These are phyloP conservation scores for Styela clava DNA, from an alignment of 23 tunicate species.

Conservation along the genomic window DNA sequence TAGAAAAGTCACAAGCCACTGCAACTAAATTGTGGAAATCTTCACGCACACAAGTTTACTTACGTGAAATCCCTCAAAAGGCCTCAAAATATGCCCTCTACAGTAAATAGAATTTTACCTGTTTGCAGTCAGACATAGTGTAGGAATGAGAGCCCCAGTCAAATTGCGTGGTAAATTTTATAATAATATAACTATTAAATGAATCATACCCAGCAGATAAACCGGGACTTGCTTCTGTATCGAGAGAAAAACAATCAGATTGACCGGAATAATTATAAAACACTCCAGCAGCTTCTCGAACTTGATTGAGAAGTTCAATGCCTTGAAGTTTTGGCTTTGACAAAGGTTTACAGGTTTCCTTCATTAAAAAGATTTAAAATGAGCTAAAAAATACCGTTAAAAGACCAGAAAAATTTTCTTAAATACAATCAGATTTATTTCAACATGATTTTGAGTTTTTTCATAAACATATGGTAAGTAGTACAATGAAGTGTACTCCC, in stretches of 20 bases:
- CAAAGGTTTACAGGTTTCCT: constrained; percentile 61
- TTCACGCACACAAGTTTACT: no score
- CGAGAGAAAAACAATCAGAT: constrained; percentile 38
- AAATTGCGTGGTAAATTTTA: no score
- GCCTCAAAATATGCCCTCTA: no score
- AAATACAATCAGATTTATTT: background rate
- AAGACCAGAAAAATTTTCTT: background rate
- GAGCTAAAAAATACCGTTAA: background rate
- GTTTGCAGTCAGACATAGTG: no score
- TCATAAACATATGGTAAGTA: no score
- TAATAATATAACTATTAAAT: background rate
- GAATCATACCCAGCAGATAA: constrained; percentile 26
- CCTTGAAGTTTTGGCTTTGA: constrained; percentile 39
- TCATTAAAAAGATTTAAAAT: background rate
- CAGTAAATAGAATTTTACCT: no score
- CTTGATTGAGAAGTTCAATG: constrained; percentile 33
- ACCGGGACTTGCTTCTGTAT: constrained; percentile 23
- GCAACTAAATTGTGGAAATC: no score
- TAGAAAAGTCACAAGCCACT: no score
- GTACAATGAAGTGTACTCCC: no score
- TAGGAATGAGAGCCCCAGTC: no score
- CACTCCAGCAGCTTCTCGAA: constrained; percentile 59
- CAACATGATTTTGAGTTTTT: no score
- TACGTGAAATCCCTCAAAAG: no score
- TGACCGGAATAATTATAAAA: constrained; percentile 65